Conservation (phyloP, 2,113 vertebrate species). For the Notarius lentiginosus region DNA sequence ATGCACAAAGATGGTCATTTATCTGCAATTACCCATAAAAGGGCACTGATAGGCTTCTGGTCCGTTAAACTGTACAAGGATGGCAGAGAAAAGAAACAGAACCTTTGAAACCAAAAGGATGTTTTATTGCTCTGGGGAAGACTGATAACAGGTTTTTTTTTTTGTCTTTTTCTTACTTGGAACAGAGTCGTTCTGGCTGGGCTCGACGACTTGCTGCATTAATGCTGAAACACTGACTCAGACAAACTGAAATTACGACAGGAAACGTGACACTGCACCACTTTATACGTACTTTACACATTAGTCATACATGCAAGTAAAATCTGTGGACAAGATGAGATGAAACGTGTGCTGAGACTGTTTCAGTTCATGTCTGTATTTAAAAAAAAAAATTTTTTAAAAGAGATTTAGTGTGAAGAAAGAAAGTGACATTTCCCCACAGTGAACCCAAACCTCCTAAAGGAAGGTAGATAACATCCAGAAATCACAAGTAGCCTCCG, state of each 20-base stretch:
- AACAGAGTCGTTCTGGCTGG: constrained; percentile 21
- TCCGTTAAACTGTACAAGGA: constrained; percentile 50
- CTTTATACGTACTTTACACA: not conserved
- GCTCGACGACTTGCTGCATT: not conserved
- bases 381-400: no score
- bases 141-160: constrained; percentile 58
- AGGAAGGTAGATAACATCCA: not conserved
- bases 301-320: not conserved
- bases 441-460: not conserved
- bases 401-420: not conserved
- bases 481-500: not conserved
- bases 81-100: constrained; percentile 53
- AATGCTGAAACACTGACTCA: not conserved
- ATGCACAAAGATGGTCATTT: constrained; percentile 53
- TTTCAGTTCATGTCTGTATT: not conserved
- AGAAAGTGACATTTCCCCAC: not conserved
- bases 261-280: constrained; percentile 9
- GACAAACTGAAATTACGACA: constrained; percentile 16
- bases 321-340: not conserved
- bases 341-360: not conserved
- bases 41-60: constrained; percentile 42
- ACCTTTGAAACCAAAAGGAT: constrained; percentile 64
- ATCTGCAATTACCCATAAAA: constrained; percentile 60
- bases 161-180: constrained; percentile 48
- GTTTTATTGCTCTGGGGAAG: constrained; percentile 62